Percentiles rank a stretch among this genome's conserved stretches.
Conservation (phyloP, 2,113 vertebrate genomes). For the Asarcornis scutulata region DNA sequence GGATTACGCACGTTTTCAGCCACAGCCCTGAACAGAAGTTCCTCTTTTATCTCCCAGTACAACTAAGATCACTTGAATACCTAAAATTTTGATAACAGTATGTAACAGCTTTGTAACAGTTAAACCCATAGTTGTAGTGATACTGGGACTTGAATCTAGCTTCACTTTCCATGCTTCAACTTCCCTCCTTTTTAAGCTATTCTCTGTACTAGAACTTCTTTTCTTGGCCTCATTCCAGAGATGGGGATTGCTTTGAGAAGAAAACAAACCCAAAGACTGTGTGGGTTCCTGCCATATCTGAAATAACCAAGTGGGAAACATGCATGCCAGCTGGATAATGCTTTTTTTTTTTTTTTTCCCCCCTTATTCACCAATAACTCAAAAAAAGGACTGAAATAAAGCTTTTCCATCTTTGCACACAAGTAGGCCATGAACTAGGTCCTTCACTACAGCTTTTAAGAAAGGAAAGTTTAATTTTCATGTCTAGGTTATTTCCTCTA, state of each 20-base stretch:
- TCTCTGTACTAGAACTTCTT: background rate
- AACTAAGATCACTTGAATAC: background rate
- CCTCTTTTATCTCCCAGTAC: background rate
- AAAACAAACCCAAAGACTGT: background rate
- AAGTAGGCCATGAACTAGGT: background rate
- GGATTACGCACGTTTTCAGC: conserved; percentile 9
- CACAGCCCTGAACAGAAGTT: conserved; percentile 8
- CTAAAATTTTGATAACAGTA: background rate
- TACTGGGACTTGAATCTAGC: background rate
- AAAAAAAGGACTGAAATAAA: background rate
- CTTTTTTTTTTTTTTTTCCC: rapidly evolving
- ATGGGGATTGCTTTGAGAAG: background rate
- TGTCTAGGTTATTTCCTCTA: background rate
- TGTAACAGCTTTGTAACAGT: background rate
- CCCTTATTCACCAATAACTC: background rate
- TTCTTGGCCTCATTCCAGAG: background rate
- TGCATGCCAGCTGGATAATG: background rate
- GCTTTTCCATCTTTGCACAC: background rate
- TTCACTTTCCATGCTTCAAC: background rate
- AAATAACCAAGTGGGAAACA: background rate
- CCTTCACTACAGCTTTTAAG: background rate
- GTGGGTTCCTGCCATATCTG: background rate
- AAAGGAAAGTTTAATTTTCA: background rate
- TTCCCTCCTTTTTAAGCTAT: background rate
- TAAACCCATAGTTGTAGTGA: background rate